phyloP scores from a whole-genome alignment of 2,888 invertebrate species.

The Acrocyrtus sp. region DNA sequence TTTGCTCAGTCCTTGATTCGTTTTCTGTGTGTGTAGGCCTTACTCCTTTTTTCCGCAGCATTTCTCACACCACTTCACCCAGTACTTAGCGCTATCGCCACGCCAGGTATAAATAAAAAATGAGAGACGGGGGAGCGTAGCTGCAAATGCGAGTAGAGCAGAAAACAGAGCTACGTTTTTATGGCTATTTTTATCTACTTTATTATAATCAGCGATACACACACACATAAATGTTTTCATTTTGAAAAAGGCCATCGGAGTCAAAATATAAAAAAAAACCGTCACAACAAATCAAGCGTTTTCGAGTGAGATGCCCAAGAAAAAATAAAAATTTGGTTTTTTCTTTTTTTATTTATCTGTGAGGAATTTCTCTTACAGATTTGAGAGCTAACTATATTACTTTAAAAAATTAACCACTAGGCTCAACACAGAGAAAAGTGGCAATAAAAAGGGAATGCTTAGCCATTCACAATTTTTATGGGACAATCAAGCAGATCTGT shows the following conservation, averaged over 20 bases:
- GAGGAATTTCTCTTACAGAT: too few species aligned
- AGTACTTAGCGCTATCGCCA: not conserved
- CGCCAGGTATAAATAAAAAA: not conserved
- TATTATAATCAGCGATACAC: constrained; percentile 6
- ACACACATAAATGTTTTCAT: not conserved
- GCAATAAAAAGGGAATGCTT: not conserved
- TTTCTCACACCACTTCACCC: too few species aligned
- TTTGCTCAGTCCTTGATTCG: not conserved
- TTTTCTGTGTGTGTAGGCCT: not conserved
- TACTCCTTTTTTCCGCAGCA: not conserved
- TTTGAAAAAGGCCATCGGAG: not conserved
- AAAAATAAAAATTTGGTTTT: too few species aligned
- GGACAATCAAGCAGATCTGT: not conserved
- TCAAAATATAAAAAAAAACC: not conserved
- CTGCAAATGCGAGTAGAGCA: not conserved
- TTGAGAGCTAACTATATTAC: too few species aligned
- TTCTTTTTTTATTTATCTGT: too few species aligned
- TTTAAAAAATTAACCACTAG: too few species aligned
- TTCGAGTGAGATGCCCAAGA: not conserved
- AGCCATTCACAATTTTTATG: not conserved
- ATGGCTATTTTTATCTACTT: constrained; percentile 10
- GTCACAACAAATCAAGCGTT: not conserved
- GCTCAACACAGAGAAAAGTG: too few species aligned
- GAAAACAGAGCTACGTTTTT: not conserved
- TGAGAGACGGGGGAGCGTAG: too few species aligned